phyloP scores from a whole-genome alignment of 2,113 vertebrate genomes.

The Neoarius graeffei region DNA sequence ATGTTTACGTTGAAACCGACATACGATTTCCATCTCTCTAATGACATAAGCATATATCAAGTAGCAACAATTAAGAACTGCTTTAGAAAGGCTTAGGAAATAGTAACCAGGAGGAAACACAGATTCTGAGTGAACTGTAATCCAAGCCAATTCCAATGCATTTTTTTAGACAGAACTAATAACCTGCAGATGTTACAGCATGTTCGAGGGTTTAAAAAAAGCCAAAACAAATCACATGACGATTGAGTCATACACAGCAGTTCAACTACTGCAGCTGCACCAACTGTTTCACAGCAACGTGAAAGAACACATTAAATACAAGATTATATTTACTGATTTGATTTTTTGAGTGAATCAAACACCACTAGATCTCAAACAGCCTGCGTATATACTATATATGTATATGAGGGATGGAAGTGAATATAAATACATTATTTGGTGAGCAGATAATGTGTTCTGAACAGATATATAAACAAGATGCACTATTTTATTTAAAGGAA shows the following conservation, averaged over 20 bases:
- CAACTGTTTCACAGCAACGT: not conserved
- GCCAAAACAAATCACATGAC: not conserved
- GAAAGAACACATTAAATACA: not conserved
- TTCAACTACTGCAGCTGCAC: conserved; percentile 5
- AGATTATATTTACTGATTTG: not conserved
- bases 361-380: not conserved
- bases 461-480: not conserved
- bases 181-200: conserved; percentile 13
- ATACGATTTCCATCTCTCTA: not conserved
- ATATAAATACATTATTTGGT: not conserved
- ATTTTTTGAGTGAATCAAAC: not conserved
- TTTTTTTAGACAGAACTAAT: not conserved
- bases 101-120: not conserved
- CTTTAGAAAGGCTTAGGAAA: not conserved
- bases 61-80: too few relatives aligned
- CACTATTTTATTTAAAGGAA: not conserved
- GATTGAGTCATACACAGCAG: not conserved
- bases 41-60: too few relatives aligned
- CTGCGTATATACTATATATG: not conserved
- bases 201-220: not conserved
- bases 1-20: not conserved
- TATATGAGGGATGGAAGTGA: not conserved
- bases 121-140: not conserved
- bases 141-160: not conserved
- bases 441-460: not conserved